phyloP scores from a whole-genome alignment of 2,797 vertebrate genomes.

The Hapalemur alaotrensis region DNA sequence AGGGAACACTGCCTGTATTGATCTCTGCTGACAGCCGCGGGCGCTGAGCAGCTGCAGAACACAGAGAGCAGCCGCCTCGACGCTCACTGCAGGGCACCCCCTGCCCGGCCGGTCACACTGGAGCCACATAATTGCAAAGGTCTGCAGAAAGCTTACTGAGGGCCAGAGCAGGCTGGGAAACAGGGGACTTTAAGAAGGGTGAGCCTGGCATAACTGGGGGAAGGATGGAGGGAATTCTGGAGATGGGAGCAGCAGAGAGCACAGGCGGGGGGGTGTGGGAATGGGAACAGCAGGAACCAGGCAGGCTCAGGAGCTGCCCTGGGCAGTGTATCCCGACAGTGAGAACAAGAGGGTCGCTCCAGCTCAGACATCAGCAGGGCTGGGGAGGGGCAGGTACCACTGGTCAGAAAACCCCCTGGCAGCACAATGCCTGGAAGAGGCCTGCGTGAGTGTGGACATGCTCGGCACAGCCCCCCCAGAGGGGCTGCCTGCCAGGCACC shows the following conservation, averaged over 20 bases:
- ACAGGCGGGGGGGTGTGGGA: not conserved
- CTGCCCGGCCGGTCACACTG: too few species aligned
- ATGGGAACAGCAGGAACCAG: not conserved
- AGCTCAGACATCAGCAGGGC: not conserved
- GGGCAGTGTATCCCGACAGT: not conserved
- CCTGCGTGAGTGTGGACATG: not conserved
- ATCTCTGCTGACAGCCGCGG: not conserved
- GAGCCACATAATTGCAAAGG: not conserved
- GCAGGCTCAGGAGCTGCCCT: not conserved
- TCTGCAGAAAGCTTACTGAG: not conserved
- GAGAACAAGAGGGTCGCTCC: too few species aligned
- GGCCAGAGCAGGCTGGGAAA: not conserved
- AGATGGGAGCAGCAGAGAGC: not conserved
- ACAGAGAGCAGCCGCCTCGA: rapidly evolving
- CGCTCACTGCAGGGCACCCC: not conserved
- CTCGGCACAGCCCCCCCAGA: not conserved
- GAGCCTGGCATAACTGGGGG: not conserved
- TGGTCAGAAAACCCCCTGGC: not conserved
- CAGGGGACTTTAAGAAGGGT: not conserved
- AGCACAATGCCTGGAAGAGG: not conserved
- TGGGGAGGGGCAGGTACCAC: not conserved
- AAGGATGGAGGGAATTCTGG: not conserved
- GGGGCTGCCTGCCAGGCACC: not conserved
- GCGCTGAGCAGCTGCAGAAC: not conserved
- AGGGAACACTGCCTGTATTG: not conserved